Evolutionary conservation across 2,113 vertebrate genomes (phyloP).

Genomic region (Bos indicus): DNA sequence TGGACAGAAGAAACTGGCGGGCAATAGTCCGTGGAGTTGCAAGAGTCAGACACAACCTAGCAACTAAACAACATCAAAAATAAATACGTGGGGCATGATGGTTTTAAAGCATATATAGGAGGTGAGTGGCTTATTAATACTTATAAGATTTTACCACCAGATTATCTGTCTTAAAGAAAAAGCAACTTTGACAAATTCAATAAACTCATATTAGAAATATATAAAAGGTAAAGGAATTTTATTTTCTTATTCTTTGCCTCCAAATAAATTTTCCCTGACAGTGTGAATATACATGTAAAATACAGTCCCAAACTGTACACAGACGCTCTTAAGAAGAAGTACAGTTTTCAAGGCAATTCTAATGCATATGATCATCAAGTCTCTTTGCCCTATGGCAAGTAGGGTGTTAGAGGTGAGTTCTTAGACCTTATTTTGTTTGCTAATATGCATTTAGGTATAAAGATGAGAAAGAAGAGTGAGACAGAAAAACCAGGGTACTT

Average conservation of each 20-base stretch:
- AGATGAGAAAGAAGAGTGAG: background rate
- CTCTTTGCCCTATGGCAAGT: background rate
- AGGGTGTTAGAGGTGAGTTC: too few relatives aligned
- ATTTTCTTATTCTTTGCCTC: background rate
- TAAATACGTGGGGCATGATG: background rate
- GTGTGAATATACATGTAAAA: background rate
- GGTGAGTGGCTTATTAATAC: background rate
- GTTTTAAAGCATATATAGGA: background rate
- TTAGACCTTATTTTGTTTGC: background rate
- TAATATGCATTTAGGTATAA: background rate
- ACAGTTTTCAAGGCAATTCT: background rate
- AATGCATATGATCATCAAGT: background rate
- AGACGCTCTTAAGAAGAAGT: background rate
- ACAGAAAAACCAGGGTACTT: background rate
- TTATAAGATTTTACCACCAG: background rate
- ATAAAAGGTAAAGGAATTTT: background rate
- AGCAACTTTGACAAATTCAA: background rate
- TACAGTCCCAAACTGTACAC: background rate
- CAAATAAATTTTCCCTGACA: background rate
- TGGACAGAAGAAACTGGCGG: accelerated
- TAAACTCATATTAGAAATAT: background rate
- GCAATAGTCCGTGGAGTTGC: background rate
- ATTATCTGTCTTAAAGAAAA: background rate
- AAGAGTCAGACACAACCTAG: background rate
- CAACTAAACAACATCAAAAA: background rate